phyloP scores from a whole-genome alignment of 1,140 invertebrate species.

The Drosophila rufa region DNA sequence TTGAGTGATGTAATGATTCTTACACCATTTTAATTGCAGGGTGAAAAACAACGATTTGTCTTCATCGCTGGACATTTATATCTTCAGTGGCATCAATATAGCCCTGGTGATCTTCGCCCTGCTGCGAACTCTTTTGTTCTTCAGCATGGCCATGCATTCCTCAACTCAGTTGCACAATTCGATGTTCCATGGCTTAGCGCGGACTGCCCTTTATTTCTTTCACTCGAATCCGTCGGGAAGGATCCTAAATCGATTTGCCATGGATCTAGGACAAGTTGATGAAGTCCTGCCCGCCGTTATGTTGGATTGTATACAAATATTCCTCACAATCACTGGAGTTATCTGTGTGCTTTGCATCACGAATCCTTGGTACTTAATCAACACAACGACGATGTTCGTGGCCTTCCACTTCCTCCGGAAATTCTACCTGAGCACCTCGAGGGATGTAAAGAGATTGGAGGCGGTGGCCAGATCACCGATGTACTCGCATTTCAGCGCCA shows the following conservation, averaged over 20 bases:
- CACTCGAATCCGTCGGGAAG: constrained; percentile 91
- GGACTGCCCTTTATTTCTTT: constrained; percentile 91
- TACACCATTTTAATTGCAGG: constrained; percentile 15
- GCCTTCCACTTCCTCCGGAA: constrained; percentile 91
- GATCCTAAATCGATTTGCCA: constrained; percentile 91
- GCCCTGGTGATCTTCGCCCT: constrained; percentile 65
- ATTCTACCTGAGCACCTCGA: constrained; percentile 93
- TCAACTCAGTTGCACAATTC: constrained; percentile 56
- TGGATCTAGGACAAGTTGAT: constrained; percentile 92
- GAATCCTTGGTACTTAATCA: constrained; percentile 90
- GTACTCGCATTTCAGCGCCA: constrained; percentile 91
- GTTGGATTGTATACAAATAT: constrained; percentile 91
- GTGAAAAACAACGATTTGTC: constrained; percentile 53
- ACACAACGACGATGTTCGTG: constrained; percentile 89
- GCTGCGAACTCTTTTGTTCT: constrained; percentile 58
- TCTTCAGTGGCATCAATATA: constrained; percentile 60
- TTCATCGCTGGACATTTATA: constrained; percentile 55
- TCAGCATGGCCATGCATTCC: constrained; percentile 61
- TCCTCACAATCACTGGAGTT: constrained; percentile 88
- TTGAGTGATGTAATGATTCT: background rate
- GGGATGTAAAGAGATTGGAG: constrained; percentile 94
- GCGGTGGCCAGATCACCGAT: constrained; percentile 90
- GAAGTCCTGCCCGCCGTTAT: constrained; percentile 92
- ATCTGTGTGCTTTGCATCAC: constrained; percentile 90
- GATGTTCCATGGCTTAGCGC: constrained; percentile 64